Percentiles rank a stretch among this genome's conserved stretches.
These are phyloP conservation scores for Calonectris borealis DNA, from an alignment of 2,113 vertebrate species.

Conservation along the genomic window DNA sequence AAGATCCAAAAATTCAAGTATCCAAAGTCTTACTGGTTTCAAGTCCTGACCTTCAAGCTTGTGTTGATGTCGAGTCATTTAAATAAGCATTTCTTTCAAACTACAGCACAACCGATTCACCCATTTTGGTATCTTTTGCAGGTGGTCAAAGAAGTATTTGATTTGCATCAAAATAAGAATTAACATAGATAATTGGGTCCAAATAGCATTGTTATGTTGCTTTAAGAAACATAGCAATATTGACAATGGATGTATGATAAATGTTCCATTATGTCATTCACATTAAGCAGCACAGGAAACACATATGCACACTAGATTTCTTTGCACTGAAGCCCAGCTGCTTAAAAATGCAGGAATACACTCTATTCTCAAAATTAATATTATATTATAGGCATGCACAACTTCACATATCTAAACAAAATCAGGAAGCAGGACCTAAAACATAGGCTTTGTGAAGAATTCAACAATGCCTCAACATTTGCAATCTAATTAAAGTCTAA, in stretches of 20 bases:
- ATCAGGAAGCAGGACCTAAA: not conserved
- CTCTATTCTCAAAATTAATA: not conserved
- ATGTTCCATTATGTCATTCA: slow-evolving; percentile 6
- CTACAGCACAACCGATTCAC: not conserved
- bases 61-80: not conserved
- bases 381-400: slow-evolving; percentile 32
- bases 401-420: slow-evolving; percentile 13
- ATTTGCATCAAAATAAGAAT: not conserved
- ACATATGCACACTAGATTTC: not conserved
- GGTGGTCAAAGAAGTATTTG: not conserved
- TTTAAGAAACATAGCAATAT: not conserved
- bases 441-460: not conserved
- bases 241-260: not conserved
- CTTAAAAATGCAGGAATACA: slow-evolving; percentile 34
- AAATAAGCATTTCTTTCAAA: not conserved
- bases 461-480: not conserved
- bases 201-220: not conserved
- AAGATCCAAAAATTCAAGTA: slow-evolving; percentile 33
- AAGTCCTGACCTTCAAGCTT: not conserved
- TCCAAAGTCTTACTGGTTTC: not conserved
- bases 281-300: slow-evolving; percentile 29
- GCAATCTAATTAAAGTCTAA: not conserved
- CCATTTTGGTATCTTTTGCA: not conserved
- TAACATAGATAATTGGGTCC: not conserved
- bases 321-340: slow-evolving; percentile 28